Conservation (phyloP, 2,113 vertebrate species). For the Synchiropus splendidus region DNA sequence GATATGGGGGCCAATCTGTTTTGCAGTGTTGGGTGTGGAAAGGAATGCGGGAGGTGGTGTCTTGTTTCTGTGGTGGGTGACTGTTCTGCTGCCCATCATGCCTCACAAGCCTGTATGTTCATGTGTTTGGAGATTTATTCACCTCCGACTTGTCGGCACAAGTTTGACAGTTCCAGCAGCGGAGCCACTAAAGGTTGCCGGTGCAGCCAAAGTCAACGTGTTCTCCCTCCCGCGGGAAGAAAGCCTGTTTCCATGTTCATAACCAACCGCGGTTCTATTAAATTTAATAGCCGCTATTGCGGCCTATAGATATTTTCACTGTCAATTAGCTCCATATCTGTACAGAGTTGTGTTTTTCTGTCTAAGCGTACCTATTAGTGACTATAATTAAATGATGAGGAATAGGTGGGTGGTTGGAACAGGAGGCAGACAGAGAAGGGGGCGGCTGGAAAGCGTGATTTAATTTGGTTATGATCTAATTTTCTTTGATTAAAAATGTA, state of each 20-base stretch:
- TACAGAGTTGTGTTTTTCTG: conserved; percentile 11
- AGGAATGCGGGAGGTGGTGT: conserved; percentile 54
- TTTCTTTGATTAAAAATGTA: conserved; percentile 80
- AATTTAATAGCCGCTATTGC: no score
- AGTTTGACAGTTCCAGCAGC: conserved; percentile 28
- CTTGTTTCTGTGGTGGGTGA: conserved; percentile 44
- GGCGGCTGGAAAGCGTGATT: conserved; percentile 67
- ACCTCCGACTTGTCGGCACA: conserved; percentile 22
- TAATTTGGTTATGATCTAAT: conserved; percentile 77
- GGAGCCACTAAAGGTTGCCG: conserved; percentile 7
- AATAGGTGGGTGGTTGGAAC: conserved; percentile 60
- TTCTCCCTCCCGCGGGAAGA: no score
- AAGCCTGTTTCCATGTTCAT: conserved; percentile 2
- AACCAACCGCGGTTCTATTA: no score
- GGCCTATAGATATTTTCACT: conserved; percentile 12
- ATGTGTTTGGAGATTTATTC: conserved; percentile 37
- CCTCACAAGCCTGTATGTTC: conserved; percentile 9
- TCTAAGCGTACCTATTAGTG: conserved; percentile 56
- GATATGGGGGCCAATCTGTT: conserved; percentile 50
- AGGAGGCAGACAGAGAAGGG: conserved; percentile 56
- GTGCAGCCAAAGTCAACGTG: conserved; percentile 15
- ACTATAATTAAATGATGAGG: conserved; percentile 64
- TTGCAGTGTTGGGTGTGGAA: conserved; percentile 50
- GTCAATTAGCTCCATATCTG: conserved; percentile 22
- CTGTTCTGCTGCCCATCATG: conserved; percentile 32